phyloP scores from a whole-genome alignment of 2,113 vertebrate species.

The Gavia stellata region DNA sequence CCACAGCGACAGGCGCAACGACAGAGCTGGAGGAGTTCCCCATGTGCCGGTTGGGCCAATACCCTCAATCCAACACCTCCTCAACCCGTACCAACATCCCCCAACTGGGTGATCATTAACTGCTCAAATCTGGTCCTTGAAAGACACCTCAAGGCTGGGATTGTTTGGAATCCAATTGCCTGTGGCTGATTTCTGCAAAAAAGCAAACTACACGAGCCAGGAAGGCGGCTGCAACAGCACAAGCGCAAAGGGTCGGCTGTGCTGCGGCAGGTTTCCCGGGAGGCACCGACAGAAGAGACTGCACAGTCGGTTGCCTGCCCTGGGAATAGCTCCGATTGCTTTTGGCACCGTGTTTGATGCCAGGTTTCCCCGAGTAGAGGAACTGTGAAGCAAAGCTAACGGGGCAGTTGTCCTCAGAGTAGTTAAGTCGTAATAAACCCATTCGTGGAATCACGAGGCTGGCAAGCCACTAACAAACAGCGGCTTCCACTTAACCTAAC shows the following conservation, averaged over 20 bases:
- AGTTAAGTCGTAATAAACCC: not conserved
- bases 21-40: not conserved
- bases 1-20: fast-evolving
- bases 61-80: not conserved
- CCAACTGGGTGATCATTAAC: not conserved
- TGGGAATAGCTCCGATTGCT: not conserved
- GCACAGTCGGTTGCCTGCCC: not conserved
- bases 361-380: not conserved
- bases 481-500: constrained; percentile 1
- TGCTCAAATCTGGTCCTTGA: not conserved
- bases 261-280: not conserved
- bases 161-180: not conserved
- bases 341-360: not conserved
- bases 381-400: not conserved
- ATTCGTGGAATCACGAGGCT: not conserved
- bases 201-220: not conserved
- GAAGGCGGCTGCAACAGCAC: not conserved
- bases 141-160: not conserved
- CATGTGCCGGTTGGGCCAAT: not conserved
- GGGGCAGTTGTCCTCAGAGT: not conserved
- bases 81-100: not conserved
- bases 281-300: not conserved
- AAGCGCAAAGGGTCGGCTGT: not conserved
- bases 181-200: not conserved
- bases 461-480: constrained; percentile 5